Evolutionary conservation across 2,113 vertebrate genomes (phyloP).

Genomic region (Callospermophilus lateralis): DNA sequence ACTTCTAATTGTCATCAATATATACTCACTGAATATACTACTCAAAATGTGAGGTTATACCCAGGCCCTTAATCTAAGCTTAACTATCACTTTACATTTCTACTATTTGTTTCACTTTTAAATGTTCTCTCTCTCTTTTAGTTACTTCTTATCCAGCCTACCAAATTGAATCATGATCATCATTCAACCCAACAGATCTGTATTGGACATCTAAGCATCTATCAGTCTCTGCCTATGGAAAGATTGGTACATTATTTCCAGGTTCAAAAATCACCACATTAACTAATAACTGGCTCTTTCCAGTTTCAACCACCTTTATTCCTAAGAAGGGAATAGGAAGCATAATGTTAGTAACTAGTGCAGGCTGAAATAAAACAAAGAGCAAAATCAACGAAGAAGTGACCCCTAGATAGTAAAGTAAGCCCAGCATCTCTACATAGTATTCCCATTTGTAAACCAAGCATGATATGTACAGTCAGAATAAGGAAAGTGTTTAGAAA

Average conservation of each 20-base stretch:
- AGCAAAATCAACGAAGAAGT: constrained; percentile 29
- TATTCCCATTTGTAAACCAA: constrained; percentile 24
- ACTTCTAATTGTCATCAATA: constrained; percentile 47
- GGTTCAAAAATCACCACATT: not conserved
- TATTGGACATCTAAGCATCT: constrained; percentile 18
- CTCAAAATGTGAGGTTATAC: constrained; percentile 12
- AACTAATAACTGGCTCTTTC: constrained; percentile 50
- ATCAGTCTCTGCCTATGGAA: constrained; percentile 30
- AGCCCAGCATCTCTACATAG: not conserved
- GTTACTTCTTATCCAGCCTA: not conserved
- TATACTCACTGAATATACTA: not conserved
- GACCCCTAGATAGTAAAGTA: not conserved
- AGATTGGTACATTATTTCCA: constrained; percentile 41
- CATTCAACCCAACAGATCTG: constrained; percentile 28
- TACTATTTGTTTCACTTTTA: constrained; percentile 50
- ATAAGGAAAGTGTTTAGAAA: constrained; percentile 44
- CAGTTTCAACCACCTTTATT: not conserved
- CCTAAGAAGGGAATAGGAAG: not conserved
- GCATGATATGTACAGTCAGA: not conserved
- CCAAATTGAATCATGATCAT: constrained; percentile 49
- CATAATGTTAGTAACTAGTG: not conserved
- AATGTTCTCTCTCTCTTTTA: constrained; percentile 1
- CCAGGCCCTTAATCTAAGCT: not conserved
- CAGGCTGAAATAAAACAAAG: not conserved
- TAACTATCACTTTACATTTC: not conserved